Conservation (phyloP, 2,888 invertebrate species). For the Seladonia tumulorum region DNA sequence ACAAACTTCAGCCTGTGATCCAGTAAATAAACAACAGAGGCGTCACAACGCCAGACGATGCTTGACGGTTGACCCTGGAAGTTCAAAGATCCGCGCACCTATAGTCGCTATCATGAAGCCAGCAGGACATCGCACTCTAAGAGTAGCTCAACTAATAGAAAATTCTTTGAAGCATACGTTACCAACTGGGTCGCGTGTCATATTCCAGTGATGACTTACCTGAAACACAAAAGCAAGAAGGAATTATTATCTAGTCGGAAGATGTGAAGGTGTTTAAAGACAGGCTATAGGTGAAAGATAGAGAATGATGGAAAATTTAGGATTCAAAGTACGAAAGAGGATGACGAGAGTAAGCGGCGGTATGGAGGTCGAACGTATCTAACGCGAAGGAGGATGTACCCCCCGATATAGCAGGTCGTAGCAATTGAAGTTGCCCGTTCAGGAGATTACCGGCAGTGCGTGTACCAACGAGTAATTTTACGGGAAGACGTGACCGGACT, state of each 20-base stretch:
- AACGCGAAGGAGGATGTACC: constrained; percentile 49
- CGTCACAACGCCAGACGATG: background rate
- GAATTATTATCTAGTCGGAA: background rate
- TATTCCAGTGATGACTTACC: background rate
- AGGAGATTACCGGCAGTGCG: constrained; percentile 64
- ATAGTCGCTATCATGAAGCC: background rate
- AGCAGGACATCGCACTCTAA: background rate
- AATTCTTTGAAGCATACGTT: constrained; percentile 1
- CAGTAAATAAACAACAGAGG: background rate
- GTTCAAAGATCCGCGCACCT: too few relatives aligned
- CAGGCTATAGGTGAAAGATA: background rate
- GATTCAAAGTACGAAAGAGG: constrained; percentile 23
- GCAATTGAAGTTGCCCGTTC: constrained; percentile 32
- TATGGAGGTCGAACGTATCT: constrained; percentile 43
- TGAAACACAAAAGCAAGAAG: constrained; percentile 1
- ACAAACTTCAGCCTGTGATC: background rate
- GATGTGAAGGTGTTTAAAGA: background rate
- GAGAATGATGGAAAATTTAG: background rate
- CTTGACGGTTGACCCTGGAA: background rate
- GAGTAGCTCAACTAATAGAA: background rate
- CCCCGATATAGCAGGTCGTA: constrained; percentile 20
- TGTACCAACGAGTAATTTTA: constrained; percentile 79
- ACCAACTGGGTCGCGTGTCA: background rate
- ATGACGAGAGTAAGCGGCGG: background rate
- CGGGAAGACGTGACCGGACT: constrained; percentile 81